Conservation (phyloP, 2,797 vertebrate genomes). For the Ptychobarbus kaznakovi region DNA sequence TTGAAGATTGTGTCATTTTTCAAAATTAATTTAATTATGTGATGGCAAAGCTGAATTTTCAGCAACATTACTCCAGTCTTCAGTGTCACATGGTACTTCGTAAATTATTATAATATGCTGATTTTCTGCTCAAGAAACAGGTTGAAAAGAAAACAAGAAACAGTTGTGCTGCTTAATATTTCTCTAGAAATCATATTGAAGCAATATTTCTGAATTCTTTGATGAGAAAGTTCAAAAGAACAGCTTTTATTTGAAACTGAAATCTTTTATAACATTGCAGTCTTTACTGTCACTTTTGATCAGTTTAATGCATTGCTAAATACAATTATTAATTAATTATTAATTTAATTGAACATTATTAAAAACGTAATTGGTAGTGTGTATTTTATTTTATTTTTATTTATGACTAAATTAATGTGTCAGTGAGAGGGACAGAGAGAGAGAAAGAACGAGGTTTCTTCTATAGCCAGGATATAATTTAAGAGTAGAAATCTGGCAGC, state of each 20-base stretch:
- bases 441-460: background rate
- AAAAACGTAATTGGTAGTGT: background rate
- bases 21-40: background rate
- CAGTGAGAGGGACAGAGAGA: background rate
- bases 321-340: background rate
- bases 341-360: background rate
- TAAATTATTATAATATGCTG: background rate
- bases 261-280: background rate
- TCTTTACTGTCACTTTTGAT: background rate
- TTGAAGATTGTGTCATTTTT: background rate
- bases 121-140: background rate
- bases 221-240: background rate
- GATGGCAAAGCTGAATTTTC: background rate
- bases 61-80: background rate
- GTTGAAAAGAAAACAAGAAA: background rate
- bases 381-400: background rate
- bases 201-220: background rate
- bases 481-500: constrained; percentile 38
- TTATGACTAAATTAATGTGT: constrained; percentile 20
- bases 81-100: background rate
- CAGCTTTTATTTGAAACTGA: background rate
- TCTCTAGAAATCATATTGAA: background rate
- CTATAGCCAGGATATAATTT: background rate
- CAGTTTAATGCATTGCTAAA: background rate
- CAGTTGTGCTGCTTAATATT: background rate